Evolutionary conservation across 2,113 vertebrate species (phyloP).

Genomic region (Nycticryphes semicollaris): DNA sequence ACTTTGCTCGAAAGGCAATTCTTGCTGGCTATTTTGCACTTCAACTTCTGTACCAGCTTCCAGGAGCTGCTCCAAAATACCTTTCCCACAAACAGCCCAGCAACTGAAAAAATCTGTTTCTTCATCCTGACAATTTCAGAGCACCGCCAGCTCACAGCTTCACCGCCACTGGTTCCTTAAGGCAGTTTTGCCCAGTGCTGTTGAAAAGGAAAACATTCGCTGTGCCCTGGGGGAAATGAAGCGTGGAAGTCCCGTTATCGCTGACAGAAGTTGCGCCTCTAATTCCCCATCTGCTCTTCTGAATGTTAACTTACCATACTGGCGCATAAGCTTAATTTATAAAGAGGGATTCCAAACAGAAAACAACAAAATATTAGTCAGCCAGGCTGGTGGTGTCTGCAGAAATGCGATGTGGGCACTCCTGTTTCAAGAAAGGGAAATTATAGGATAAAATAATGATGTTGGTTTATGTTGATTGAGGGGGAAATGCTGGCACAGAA

Average conservation of each 20-base stretch:
- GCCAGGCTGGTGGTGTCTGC: background rate
- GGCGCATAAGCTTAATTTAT: background rate
- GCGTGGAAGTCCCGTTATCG: conserved; percentile 10
- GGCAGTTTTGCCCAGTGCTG: background rate
- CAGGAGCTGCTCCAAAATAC: background rate
- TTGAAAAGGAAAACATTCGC: conserved; percentile 10
- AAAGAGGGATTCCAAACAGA: conserved; percentile 33
- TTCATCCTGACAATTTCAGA: background rate
- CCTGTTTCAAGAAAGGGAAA: background rate
- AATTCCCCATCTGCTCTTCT: conserved; percentile 48
- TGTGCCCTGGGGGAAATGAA: conserved; percentile 23
- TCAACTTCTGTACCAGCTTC: background rate
- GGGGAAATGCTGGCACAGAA: background rate
- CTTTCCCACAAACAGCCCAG: background rate
- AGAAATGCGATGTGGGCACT: background rate
- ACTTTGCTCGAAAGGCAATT: background rate
- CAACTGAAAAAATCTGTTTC: background rate
- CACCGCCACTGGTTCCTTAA: background rate
- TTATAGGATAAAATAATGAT: background rate
- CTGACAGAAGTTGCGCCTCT: conserved; percentile 53
- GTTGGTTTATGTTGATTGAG: background rate
- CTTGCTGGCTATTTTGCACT: background rate
- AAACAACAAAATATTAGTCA: conserved; percentile 27
- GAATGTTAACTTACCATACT: conserved; percentile 10
- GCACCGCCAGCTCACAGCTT: background rate